Conservation (phyloP, 1,140 invertebrate species). For the Bacillus rossius region DNA sequence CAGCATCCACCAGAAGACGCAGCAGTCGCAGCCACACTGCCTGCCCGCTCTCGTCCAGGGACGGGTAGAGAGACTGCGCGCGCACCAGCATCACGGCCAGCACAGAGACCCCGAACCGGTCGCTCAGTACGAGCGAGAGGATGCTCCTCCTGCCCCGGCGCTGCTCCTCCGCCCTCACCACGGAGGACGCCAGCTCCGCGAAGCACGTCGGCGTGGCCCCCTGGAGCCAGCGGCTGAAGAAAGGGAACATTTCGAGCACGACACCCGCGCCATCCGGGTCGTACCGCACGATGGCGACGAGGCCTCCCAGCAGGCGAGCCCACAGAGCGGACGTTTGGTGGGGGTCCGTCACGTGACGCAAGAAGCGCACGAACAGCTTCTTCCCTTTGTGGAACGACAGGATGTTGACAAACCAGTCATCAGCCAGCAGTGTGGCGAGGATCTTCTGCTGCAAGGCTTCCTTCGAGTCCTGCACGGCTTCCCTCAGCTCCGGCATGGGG, state of each 20-base stretch:
- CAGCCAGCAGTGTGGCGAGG: neutral
- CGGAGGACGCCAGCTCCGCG: neutral
- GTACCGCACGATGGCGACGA: neutral
- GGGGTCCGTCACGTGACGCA: neutral
- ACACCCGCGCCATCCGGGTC: neutral
- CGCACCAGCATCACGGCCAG: conserved; percentile 5
- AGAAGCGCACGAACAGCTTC: neutral
- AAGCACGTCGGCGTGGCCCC: neutral
- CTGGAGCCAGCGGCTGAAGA: neutral
- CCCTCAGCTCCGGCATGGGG: neutral
- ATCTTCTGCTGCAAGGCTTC: conserved; percentile 2
- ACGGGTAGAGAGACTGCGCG: neutral
- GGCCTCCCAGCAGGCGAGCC: too few relatives aligned
- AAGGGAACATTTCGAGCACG: neutral
- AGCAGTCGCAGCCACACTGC: conserved; percentile 1
- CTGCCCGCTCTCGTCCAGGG: neutral
- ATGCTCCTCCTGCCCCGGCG: neutral
- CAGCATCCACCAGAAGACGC: neutral
- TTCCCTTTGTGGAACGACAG: conserved; percentile 13
- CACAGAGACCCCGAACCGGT: conserved; percentile 5
- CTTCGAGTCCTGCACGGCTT: conserved; percentile 4
- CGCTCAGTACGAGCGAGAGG: neutral
- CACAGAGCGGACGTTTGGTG: neutral
- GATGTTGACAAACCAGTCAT: neutral
- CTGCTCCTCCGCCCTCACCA: neutral